Conservation (phyloP, 2,888 invertebrate genomes). For the Tenthredo mesomela region DNA sequence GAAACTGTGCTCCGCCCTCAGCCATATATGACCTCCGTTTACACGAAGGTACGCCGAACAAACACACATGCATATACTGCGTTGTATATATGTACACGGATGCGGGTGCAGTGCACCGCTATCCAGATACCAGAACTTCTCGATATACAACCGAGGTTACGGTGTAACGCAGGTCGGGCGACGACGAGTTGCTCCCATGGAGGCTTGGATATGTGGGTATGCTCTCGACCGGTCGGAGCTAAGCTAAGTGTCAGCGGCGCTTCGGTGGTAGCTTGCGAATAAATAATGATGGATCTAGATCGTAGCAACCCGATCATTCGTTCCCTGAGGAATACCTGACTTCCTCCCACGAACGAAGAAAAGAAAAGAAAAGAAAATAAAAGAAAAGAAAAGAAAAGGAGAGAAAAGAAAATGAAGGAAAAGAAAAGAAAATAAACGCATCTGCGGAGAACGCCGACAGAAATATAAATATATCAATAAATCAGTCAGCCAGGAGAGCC, state of each 20-base stretch:
- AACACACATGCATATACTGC: constrained; percentile 3
- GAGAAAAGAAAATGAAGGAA: no score
- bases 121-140: constrained; percentile 15
- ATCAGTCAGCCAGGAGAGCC: background rate
- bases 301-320: constrained; percentile 28
- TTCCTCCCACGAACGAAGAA: background rate
- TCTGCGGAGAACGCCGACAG: constrained; percentile 17
- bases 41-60: constrained; percentile 7
- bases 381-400: background rate
- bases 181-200: constrained; percentile 19
- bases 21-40: constrained; percentile 25
- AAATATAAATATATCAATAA: constrained; percentile 45
- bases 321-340: background rate
- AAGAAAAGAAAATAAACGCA: constrained; percentile 25
- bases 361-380: background rate
- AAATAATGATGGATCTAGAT: constrained; percentile 47
- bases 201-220: background rate
- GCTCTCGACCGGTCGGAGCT: constrained; percentile 26
- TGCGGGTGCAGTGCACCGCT: constrained; percentile 18
- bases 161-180: constrained; percentile 43
- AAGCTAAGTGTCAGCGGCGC: constrained; percentile 33
- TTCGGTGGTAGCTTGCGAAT: constrained; percentile 15
- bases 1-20: constrained; percentile 58
- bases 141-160: constrained; percentile 31
- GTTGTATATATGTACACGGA: background rate